A percentile compares a stretch with the other conserved stretches of the same genome.
Evolutionary conservation across 1,140 invertebrate genomes (phyloP).

Genomic region (Streblospio benedicti): DNA sequence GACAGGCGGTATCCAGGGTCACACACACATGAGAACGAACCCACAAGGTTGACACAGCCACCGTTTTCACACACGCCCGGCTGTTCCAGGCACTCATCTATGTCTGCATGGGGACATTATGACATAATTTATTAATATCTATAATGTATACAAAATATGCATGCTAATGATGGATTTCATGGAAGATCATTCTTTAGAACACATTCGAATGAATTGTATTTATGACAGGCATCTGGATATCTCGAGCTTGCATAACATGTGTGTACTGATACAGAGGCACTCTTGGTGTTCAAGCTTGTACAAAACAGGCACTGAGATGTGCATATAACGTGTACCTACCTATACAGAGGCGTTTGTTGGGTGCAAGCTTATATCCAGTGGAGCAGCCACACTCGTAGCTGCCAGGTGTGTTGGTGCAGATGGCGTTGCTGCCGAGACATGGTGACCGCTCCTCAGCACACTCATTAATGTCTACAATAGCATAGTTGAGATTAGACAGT

Average conservation of each 20-base stretch:
- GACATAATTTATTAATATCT: too few relatives aligned
- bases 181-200: too few relatives aligned
- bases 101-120: slow-evolving; percentile 52
- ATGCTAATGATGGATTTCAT: too few relatives aligned
- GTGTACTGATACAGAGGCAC: too few relatives aligned
- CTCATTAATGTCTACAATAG: slow-evolving; percentile 41
- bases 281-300: slow-evolving; percentile 73
- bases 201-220: too few relatives aligned
- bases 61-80: slow-evolving; percentile 68
- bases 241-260: too few relatives aligned
- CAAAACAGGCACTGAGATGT: slow-evolving; percentile 27
- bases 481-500: too few relatives aligned
- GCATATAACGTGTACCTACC: too few relatives aligned
- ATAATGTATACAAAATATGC: too few relatives aligned
- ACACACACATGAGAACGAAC: slow-evolving; percentile 74
- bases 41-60: slow-evolving; percentile 35
- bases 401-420: slow-evolving; percentile 40
- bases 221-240: too few relatives aligned
- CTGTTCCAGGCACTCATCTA: slow-evolving; percentile 71
- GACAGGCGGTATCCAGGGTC: slow-evolving; percentile 63
- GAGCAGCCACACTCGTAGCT: slow-evolving; percentile 42
- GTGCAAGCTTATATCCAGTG: slow-evolving; percentile 60
- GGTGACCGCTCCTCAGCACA: slow-evolving; percentile 23
- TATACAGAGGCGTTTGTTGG: slow-evolving; percentile 57
- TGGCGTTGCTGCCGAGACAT: slow-evolving; percentile 36